Conservation (phyloP, 2,888 invertebrate genomes). For the Drosophila melanosoma region DNA sequence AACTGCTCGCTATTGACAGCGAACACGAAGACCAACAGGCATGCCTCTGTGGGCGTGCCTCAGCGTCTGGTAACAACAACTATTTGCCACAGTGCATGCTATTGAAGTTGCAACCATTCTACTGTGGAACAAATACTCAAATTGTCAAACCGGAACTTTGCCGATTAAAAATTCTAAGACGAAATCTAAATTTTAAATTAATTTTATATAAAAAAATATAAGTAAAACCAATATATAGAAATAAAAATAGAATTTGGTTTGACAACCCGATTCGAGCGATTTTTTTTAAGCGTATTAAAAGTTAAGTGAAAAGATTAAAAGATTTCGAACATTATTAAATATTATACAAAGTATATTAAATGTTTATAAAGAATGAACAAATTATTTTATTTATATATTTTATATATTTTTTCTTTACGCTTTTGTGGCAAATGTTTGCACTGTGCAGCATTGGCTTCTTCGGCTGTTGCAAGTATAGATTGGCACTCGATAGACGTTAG, state of each 20-base stretch:
- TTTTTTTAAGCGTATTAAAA: too few species aligned
- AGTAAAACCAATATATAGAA: too few species aligned
- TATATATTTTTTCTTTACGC: neutral
- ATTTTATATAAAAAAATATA: too few species aligned
- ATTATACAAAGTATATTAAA: neutral
- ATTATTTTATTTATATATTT: too few species aligned
- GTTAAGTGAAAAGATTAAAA: too few species aligned
- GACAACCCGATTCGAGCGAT: too few species aligned
- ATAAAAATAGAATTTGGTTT: too few species aligned
- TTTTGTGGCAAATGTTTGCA: neutral
- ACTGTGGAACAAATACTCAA: slow-evolving; percentile 13
- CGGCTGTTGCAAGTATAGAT: slow-evolving; percentile 38
- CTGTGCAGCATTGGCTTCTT: slow-evolving; percentile 10
- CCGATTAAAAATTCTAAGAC: too few species aligned
- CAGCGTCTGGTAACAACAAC: slow-evolving; percentile 25
- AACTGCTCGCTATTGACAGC: slow-evolving; percentile 47
- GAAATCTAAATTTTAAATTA: too few species aligned
- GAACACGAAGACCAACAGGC: slow-evolving; percentile 20
- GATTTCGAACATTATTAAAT: neutral
- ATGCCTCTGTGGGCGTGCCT: slow-evolving; percentile 31
- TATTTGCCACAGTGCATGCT: slow-evolving; percentile 39
- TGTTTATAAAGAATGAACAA: neutral
- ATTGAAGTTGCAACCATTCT: neutral
- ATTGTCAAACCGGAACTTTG: neutral
- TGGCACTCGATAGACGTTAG: slow-evolving; percentile 59